Percentiles rank a stretch among this genome's conserved stretches.
Evolutionary conservation across 2,113 vertebrate species (phyloP).

Genomic region (Connochaetes taurinus): DNA sequence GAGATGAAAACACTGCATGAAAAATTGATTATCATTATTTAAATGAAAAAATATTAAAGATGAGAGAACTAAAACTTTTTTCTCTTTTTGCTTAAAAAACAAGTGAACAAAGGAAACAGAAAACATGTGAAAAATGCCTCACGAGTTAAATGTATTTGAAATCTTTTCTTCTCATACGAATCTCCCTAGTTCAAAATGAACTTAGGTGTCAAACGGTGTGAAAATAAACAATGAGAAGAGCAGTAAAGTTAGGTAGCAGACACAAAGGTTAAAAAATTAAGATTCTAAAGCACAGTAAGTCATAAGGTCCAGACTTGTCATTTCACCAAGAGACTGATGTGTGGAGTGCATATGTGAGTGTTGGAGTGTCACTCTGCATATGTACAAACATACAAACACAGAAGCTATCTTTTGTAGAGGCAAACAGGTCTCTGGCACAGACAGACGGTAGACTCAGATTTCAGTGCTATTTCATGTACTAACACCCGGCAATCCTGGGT

Average conservation of each 20-base stretch:
- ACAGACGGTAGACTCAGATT: not conserved
- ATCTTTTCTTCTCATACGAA: not conserved
- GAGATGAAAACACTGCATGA: conserved; percentile 48
- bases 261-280: not conserved
- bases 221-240: not conserved
- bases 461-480: not conserved
- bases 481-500: not conserved
- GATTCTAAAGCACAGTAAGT: not conserved
- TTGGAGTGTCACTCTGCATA: not conserved
- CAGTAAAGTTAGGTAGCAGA: not conserved
- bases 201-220: not conserved
- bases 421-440: not conserved
- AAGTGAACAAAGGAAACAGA: not conserved
- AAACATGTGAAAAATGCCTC: not conserved
- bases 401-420: not conserved
- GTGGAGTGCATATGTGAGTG: not conserved
- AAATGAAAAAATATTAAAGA: conserved; percentile 69
- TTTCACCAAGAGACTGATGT: not conserved
- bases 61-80: not conserved
- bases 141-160: not conserved
- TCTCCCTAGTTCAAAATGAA: not conserved
- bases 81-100: not conserved
- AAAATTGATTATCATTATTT: conserved; percentile 39
- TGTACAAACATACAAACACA: not conserved
- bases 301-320: not conserved